phyloP scores from a whole-genome alignment of 2,113 vertebrate genomes.

The Coptodon bakossiorum region DNA sequence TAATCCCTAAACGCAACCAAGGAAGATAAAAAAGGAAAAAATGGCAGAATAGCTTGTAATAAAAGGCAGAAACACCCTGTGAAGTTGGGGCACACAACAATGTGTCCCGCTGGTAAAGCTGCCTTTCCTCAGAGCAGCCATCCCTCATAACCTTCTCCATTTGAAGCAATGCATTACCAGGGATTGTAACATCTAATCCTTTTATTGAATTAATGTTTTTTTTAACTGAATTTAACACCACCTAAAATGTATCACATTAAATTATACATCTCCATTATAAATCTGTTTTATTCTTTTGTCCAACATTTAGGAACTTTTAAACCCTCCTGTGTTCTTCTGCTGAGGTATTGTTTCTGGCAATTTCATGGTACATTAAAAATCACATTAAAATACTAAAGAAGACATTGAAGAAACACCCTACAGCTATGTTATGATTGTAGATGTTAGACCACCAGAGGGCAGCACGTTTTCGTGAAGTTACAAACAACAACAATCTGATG shows the following conservation, averaged over 20 bases:
- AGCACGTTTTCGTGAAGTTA: not conserved
- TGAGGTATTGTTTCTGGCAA: not conserved
- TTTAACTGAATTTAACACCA: not conserved
- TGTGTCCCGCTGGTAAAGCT: accelerated
- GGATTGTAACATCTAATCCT: not conserved
- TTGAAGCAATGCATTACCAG: accelerated
- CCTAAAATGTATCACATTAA: not conserved
- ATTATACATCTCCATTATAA: not conserved
- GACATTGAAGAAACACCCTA: not conserved
- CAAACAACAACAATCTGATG: not conserved
- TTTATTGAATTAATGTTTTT: accelerated
- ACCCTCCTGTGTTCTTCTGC: not conserved
- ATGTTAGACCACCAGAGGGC: no score
- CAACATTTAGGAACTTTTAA: not conserved
- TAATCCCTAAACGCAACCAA: not conserved
- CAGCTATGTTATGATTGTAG: not conserved
- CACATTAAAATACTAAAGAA: not conserved
- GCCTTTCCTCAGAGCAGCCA: not conserved
- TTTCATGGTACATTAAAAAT: not conserved
- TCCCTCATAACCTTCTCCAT: accelerated
- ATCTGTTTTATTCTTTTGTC: not conserved
- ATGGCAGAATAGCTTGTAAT: not conserved
- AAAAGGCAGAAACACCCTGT: not conserved
- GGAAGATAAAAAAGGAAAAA: not conserved
- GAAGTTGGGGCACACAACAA: not conserved